Conservation (phyloP, 2,113 vertebrate species). For the western clawed frog (Xenopus tropicalis) region UCB_Xtro_10.0 CM004448.2:82090501-82091000, state of each 20-base stretch:
- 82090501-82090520: conserved; percentile 35
- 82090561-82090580: conserved; percentile 41
- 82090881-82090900: conserved; percentile 22
- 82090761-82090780: conserved; percentile 41
- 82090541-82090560: conserved; percentile 33
- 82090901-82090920: conserved; percentile 10
- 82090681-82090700: conserved; percentile 47
- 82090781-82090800: conserved; percentile 35
- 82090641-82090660: conserved; percentile 45
- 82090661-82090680: conserved; percentile 46
- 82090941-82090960: too few species aligned
- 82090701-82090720: conserved; percentile 46
- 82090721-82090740: conserved; percentile 46
- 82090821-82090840: conserved; percentile 31
- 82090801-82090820: conserved; percentile 38
- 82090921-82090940: not conserved
- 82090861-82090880: not conserved
- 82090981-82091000: too few species aligned
- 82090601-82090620: conserved; percentile 47
- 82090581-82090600: conserved; percentile 47
- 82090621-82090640: conserved; percentile 47
- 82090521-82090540: conserved; percentile 43
- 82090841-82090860: conserved; percentile 8
- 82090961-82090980: too few species aligned
- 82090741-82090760: conserved; percentile 46